Percentiles rank a stretch among this genome's conserved stretches.
Evolutionary conservation across 2,113 vertebrate genomes (phyloP).

Genomic region (Trematomus loennbergii): DNA sequence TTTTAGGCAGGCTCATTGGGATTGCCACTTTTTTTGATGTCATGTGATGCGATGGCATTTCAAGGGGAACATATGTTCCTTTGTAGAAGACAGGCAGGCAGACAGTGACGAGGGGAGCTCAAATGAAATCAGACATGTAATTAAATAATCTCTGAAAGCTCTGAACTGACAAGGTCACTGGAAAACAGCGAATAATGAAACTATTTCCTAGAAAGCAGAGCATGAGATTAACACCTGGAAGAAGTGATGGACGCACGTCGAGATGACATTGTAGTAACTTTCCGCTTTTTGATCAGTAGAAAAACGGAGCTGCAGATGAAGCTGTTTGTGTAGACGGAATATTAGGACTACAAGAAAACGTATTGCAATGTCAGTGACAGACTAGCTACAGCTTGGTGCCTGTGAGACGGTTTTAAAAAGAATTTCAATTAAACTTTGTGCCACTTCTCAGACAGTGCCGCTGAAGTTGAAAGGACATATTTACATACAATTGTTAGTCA

Average conservation of each 20-base stretch:
- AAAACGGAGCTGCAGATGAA: constrained; percentile 20
- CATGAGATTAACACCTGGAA: constrained; percentile 41
- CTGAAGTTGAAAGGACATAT: constrained; percentile 46
- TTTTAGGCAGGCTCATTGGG: constrained; percentile 54
- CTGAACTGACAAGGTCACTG: constrained; percentile 54
- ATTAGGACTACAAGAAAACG: neutral
- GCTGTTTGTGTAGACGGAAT: constrained; percentile 8
- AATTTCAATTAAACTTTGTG: constrained; percentile 43
- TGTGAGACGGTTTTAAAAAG: constrained; percentile 23
- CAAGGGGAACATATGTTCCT: constrained; percentile 51
- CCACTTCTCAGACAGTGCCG: constrained; percentile 17
- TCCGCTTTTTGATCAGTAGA: constrained; percentile 16
- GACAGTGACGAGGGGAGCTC: constrained; percentile 59
- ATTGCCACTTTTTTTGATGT: constrained; percentile 75
- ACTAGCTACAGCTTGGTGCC: constrained; percentile 15
- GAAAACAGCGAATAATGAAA: constrained; percentile 36
- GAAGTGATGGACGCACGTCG: constrained; percentile 18
- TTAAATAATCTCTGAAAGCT: constrained; percentile 65
- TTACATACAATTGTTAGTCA: constrained; percentile 49
- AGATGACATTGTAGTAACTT: constrained; percentile 19
- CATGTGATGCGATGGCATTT: constrained; percentile 70
- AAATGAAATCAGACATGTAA: constrained; percentile 68
- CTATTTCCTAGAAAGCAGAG: constrained; percentile 41
- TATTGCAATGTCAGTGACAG: neutral
- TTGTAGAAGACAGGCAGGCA: constrained; percentile 62